Conservation (phyloP, 1,140 invertebrate genomes). For the Formica exsecta region DNA sequence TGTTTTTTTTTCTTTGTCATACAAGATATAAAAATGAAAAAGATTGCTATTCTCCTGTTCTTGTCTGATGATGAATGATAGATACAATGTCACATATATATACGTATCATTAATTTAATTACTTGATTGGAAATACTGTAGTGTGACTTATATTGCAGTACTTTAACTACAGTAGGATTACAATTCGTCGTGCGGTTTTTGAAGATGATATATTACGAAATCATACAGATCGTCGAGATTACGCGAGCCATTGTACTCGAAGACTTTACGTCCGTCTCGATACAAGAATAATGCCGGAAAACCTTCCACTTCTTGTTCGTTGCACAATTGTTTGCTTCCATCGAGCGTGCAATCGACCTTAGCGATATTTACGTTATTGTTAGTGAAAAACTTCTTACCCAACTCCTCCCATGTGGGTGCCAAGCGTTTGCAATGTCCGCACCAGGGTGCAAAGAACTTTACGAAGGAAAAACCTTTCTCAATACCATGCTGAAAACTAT, state of each 20-base stretch:
- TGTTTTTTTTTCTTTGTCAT: not conserved
- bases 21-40: conserved; percentile 57
- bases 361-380: conserved; percentile 88
- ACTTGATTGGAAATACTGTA: conserved; percentile 28
- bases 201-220: conserved; percentile 88
- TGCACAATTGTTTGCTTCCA: conserved; percentile 89
- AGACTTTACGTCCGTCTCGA: conserved; percentile 89
- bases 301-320: conserved; percentile 89
- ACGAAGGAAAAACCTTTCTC: conserved; percentile 90
- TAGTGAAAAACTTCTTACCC: conserved; percentile 88
- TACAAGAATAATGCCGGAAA: conserved; percentile 91
- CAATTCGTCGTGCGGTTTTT: conserved; percentile 88
- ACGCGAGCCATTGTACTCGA: conserved; percentile 91
- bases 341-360: conserved; percentile 91
- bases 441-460: conserved; percentile 94
- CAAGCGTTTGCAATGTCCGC: conserved; percentile 91
- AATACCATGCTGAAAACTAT: conserved; percentile 90
- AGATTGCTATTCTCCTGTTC: not conserved
- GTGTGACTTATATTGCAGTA: not conserved
- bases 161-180: conserved; percentile 69
- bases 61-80: not conserved
- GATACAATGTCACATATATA: not conserved
- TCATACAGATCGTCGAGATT: conserved; percentile 89
- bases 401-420: conserved; percentile 91
- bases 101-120: conserved; percentile 13